A percentile compares a stretch with the other conserved stretches of the same genome.
Conservation (phyloP, 2,113 vertebrate genomes). For the Salvelinus fontinalis region DNA sequence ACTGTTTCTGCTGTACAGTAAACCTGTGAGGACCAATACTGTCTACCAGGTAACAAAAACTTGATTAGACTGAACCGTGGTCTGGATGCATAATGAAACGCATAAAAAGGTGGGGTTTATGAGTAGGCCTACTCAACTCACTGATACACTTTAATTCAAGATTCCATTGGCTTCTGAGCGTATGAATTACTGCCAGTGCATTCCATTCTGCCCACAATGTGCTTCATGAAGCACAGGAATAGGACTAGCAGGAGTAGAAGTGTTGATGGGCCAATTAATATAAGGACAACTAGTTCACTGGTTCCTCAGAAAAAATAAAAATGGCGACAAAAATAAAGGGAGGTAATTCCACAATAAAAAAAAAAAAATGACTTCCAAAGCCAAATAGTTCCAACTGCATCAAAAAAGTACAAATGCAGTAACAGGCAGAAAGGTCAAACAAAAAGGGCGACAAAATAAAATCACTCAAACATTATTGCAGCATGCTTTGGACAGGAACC, state of each 20-base stretch:
- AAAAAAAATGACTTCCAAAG: neutral
- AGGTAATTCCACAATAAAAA: too few species aligned
- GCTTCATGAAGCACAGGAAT: neutral
- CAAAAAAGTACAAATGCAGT: conserved; percentile 5
- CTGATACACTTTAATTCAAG: too few species aligned
- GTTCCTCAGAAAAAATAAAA: neutral
- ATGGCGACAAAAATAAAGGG: neutral
- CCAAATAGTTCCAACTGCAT: conserved; percentile 6
- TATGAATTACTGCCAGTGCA: neutral
- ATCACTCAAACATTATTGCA: neutral
- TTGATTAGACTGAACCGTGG: neutral
- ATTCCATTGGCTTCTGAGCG: too few species aligned
- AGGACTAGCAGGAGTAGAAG: neutral
- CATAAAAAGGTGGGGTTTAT: neutral
- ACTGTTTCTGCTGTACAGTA: conserved; percentile 19
- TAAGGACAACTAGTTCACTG: neutral
- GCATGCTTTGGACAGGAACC: conserved; percentile 39
- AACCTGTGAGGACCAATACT: neutral
- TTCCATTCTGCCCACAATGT: neutral
- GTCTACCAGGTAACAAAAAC: neutral
- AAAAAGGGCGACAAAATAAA: neutral
- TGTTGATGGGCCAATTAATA: neutral
- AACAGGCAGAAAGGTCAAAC: neutral
- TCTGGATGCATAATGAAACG: neutral
- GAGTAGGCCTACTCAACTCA: too few species aligned